Evolutionary conservation across 2,113 vertebrate genomes (phyloP).

Genomic region (Nyctereutes procyonoides): DNA sequence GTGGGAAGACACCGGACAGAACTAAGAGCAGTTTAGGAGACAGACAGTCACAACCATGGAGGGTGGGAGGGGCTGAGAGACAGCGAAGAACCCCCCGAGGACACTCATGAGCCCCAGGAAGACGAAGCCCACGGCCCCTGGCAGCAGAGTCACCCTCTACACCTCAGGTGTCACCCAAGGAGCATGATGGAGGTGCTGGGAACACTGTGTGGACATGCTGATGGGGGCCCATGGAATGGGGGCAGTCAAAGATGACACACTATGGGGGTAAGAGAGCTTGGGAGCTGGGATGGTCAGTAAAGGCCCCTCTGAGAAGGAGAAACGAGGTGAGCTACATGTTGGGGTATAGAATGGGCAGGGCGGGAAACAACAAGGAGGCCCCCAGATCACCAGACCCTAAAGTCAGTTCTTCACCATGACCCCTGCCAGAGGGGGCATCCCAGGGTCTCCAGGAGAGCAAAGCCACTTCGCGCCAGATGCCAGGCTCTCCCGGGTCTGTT

Average conservation of each 20-base stretch:
- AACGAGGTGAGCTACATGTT: background rate
- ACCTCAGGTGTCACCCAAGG: background rate
- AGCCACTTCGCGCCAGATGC: background rate
- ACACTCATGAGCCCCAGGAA: accelerated
- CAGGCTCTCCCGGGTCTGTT: background rate
- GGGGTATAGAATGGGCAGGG: background rate
- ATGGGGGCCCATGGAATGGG: too few relatives aligned
- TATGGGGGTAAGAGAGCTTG: accelerated
- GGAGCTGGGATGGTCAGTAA: too few relatives aligned
- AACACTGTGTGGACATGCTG: too few relatives aligned
- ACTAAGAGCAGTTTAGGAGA: background rate
- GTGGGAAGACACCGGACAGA: too few relatives aligned
- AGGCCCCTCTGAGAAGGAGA: background rate
- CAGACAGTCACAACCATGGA: background rate
- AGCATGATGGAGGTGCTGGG: too few relatives aligned
- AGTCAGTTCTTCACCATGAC: background rate
- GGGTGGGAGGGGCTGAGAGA: background rate
- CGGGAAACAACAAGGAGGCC: background rate
- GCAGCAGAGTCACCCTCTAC: background rate
- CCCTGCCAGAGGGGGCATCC: background rate
- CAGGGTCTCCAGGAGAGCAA: background rate
- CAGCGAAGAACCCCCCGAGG: background rate
- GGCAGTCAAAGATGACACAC: background rate
- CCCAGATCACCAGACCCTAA: background rate
- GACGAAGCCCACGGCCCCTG: background rate